phyloP scores from a whole-genome alignment of 2,797 vertebrate genomes.

The Malacoctenus gilli region DNA sequence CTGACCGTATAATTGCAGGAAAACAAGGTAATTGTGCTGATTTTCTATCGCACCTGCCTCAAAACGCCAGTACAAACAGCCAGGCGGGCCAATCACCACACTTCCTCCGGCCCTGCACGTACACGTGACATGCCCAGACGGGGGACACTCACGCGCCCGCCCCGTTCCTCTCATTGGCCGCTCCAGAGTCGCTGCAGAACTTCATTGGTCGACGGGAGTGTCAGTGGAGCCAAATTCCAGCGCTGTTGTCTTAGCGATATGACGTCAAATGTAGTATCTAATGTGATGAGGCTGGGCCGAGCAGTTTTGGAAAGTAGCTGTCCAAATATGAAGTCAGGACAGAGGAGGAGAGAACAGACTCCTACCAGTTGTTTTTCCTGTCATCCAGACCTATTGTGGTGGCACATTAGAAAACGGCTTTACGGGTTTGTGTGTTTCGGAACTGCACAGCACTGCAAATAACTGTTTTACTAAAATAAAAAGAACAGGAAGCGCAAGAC shows the following conservation, averaged over 20 bases:
- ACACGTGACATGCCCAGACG: constrained; percentile 72
- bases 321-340: constrained; percentile 6
- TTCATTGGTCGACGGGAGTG: constrained; percentile 65
- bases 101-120: constrained; percentile 67
- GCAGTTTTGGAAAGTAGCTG: constrained; percentile 32
- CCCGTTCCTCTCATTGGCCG: constrained; percentile 65
- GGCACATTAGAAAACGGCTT: no score
- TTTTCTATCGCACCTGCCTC: constrained; percentile 54
- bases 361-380: no score
- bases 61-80: constrained; percentile 56
- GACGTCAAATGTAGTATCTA: constrained; percentile 77
- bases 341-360: background rate
- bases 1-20: constrained; percentile 6
- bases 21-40: constrained; percentile 1
- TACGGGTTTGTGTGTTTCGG: no score
- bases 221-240: constrained; percentile 64
- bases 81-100: constrained; percentile 46
- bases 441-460: no score
- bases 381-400: background rate
- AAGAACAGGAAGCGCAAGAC: no score
- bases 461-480: no score
- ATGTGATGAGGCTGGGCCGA: constrained; percentile 54
- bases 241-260: constrained; percentile 74
- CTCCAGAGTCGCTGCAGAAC: constrained; percentile 47
- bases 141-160: constrained; percentile 33